Evolutionary conservation across 1,140 invertebrate species (phyloP).

Genomic region (Onthophagus taurus): DNA sequence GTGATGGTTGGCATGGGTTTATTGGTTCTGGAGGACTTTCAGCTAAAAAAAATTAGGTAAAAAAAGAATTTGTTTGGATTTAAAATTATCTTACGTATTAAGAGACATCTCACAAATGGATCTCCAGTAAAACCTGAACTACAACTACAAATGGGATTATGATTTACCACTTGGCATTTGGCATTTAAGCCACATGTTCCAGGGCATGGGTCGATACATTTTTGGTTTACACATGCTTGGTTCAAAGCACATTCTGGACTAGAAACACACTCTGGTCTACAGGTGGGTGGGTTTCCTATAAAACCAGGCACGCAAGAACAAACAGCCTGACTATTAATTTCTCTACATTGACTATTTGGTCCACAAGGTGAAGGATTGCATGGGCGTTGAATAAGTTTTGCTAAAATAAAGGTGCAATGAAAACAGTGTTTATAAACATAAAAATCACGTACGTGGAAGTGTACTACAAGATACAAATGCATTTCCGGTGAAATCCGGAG

Average conservation of each 20-base stretch:
- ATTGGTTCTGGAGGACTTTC: conserved; percentile 38
- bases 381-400: conserved; percentile 41
- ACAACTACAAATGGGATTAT: conserved; percentile 53
- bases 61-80: conserved; percentile 10
- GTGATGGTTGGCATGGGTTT: conserved; percentile 57
- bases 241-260: conserved; percentile 50
- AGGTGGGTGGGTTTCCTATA: conserved; percentile 50
- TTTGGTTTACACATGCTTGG: conserved; percentile 55
- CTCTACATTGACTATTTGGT: conserved; percentile 61
- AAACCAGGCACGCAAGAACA: conserved; percentile 52
- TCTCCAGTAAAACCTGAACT: conserved; percentile 41
- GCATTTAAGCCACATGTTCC: conserved; percentile 53
- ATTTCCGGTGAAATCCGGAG: conserved; percentile 55
- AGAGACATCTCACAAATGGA: conserved; percentile 45
- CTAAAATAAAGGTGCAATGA: conserved; percentile 26
- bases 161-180: conserved; percentile 52
- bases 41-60: conserved; percentile 27
- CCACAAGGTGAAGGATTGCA: conserved; percentile 58
- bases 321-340: conserved; percentile 44
- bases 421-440: background rate
- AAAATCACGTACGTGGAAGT: conserved; percentile 39
- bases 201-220: conserved; percentile 58
- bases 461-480: conserved; percentile 56
- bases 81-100: conserved; percentile 38
- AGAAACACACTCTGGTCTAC: conserved; percentile 52